Evolutionary conservation across 2,113 vertebrate species (phyloP).

Genomic region (Rattus norvegicus): GRCr8 NC_086022.1:144023501-144024000

Average conservation of each 20-base stretch:
- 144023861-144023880: neutral
- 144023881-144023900: neutral
- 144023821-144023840: neutral
- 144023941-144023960: neutral
- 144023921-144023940: neutral
- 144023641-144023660: neutral
- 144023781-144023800: neutral
- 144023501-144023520: neutral
- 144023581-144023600: neutral
- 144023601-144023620: neutral
- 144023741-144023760: neutral
- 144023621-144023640: neutral
- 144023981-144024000: neutral
- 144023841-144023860: neutral
- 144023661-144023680: neutral
- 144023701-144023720: fast-evolving
- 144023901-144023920: neutral
- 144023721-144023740: neutral
- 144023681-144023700: neutral
- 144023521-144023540: neutral
- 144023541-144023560: fast-evolving
- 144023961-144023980: neutral
- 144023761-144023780: neutral
- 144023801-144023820: neutral
- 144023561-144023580: neutral